A percentile compares a stretch with the other conserved stretches of the same genome.
phyloP scores from a whole-genome alignment of 1,140 invertebrate genomes.

The Meloidogyne exigua region DNA sequence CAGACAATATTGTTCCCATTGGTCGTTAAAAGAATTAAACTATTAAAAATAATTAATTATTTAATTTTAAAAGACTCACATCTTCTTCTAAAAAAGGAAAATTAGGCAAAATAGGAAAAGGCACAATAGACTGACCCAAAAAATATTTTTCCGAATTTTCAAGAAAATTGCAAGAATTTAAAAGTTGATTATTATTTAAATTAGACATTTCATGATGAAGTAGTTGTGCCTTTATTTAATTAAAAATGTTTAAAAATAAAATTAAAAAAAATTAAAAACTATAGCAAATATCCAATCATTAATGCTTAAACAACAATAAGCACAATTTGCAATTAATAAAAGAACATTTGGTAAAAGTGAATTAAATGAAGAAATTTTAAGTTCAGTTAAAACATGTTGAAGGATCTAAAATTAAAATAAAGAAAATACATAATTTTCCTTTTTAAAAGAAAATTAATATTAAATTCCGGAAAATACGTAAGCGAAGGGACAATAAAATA shows the following conservation, averaged over 20 bases:
- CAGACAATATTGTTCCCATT: not conserved
- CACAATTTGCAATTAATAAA: conserved; percentile 14
- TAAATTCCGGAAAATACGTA: too few species aligned
- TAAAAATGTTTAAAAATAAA: not conserved
- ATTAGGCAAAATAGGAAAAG: conserved; percentile 10
- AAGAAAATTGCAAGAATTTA: not conserved
- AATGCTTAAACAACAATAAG: conserved; percentile 16
- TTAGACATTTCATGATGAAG: not conserved
- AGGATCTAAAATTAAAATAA: not conserved
- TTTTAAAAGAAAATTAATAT: too few species aligned
- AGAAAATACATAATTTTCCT: too few species aligned
- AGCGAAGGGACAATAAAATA: too few species aligned
- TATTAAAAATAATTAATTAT: not conserved
- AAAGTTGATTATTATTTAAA: not conserved
- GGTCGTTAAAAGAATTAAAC: not conserved
- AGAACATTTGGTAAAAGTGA: conserved; percentile 12
- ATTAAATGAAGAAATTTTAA: not conserved
- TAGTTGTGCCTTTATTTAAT: conserved; percentile 6
- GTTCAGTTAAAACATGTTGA: not conserved
- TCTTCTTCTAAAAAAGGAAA: not conserved
- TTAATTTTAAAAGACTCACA: not conserved
- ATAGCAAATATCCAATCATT: conserved; percentile 22
- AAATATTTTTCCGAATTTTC: conserved; percentile 9
- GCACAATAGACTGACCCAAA: not conserved
- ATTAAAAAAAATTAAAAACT: not conserved